These are phyloP conservation scores for Heteromurus nitidus DNA, from an alignment of 2,888 invertebrate species.

Conservation along the genomic window DNA sequence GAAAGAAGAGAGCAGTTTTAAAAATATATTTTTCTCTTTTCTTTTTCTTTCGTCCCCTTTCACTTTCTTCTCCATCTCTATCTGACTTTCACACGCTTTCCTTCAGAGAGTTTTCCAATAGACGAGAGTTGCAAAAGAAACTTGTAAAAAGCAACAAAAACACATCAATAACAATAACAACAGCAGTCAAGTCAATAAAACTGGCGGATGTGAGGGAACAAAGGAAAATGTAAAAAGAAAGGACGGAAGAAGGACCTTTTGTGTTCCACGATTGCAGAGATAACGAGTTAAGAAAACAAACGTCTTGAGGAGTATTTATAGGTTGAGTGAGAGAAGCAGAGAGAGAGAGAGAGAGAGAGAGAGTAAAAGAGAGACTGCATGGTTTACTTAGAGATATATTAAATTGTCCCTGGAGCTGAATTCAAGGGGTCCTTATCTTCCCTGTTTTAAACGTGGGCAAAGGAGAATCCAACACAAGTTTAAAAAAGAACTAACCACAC, in stretches of 20 bases:
- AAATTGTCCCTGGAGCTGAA: slow-evolving; percentile 28
- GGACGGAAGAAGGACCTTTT: slow-evolving; percentile 19
- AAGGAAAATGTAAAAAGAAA: slow-evolving; percentile 40
- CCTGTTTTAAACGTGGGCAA: slow-evolving; percentile 30
- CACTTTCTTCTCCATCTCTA: not conserved
- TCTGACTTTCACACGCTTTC: slow-evolving; percentile 29
- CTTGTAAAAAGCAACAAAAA: not conserved
- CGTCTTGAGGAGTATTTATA: slow-evolving; percentile 23
- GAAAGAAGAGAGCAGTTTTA: not conserved
- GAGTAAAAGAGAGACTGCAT: slow-evolving; percentile 7
- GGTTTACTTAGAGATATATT: slow-evolving; percentile 7
- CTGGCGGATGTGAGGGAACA: slow-evolving; percentile 42
- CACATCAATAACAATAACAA: slow-evolving; percentile 44
- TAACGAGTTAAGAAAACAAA: slow-evolving; percentile 56
- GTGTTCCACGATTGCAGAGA: slow-evolving; percentile 33
- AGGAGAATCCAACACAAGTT: not conserved
- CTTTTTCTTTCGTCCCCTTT: not conserved
- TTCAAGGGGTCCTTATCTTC: slow-evolving; percentile 37
- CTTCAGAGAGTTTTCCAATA: not conserved
- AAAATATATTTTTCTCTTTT: slow-evolving; percentile 14
- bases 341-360: slow-evolving; percentile 4
- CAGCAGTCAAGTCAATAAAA: slow-evolving; percentile 46
- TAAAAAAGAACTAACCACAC: slow-evolving; percentile 1
- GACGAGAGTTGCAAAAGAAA: not conserved
- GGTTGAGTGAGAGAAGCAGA: slow-evolving; percentile 14